Conservation (phyloP, 2,888 invertebrate genomes). For the Dryobota labecula region DNA sequence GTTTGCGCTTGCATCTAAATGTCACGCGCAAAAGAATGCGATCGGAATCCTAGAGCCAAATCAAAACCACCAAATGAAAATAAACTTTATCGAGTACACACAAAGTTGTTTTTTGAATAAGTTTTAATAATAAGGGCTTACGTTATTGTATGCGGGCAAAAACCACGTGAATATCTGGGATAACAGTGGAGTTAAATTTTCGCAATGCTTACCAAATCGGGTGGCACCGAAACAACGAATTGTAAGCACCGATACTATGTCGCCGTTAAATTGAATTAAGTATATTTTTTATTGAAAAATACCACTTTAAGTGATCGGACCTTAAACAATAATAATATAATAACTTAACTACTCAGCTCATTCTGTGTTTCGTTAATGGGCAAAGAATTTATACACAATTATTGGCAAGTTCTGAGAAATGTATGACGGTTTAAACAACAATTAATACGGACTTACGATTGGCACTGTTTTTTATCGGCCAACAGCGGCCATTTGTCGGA, state of each 20-base stretch:
- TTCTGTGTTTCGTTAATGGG: slow-evolving; percentile 74
- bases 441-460: slow-evolving; percentile 62
- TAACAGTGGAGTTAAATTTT: slow-evolving; percentile 62
- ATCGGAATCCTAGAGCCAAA: slow-evolving; percentile 41
- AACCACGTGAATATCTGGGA: slow-evolving; percentile 62
- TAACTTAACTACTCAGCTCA: slow-evolving; percentile 84
- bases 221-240: slow-evolving; percentile 65
- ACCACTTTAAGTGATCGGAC: slow-evolving; percentile 69
- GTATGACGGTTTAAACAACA: slow-evolving; percentile 52
- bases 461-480: slow-evolving; percentile 52
- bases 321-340: slow-evolving; percentile 81
- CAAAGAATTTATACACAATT: slow-evolving; percentile 80
- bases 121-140: slow-evolving; percentile 15
- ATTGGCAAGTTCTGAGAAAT: slow-evolving; percentile 73
- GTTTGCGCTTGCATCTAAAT: slow-evolving; percentile 58
- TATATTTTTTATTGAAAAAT: slow-evolving; percentile 68
- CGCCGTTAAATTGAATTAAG: slow-evolving; percentile 71
- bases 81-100: not conserved
- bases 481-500: slow-evolving; percentile 56
- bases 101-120: slow-evolving; percentile 24
- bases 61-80: slow-evolving; percentile 15
- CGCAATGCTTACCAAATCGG: slow-evolving; percentile 61
- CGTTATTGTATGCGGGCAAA: slow-evolving; percentile 50
- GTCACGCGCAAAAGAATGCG: slow-evolving; percentile 62
- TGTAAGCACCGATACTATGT: slow-evolving; percentile 69